Base-by-base conservation (phyloP, 2,113 vertebrate species). In the Pseudorasbora parva region DNA sequence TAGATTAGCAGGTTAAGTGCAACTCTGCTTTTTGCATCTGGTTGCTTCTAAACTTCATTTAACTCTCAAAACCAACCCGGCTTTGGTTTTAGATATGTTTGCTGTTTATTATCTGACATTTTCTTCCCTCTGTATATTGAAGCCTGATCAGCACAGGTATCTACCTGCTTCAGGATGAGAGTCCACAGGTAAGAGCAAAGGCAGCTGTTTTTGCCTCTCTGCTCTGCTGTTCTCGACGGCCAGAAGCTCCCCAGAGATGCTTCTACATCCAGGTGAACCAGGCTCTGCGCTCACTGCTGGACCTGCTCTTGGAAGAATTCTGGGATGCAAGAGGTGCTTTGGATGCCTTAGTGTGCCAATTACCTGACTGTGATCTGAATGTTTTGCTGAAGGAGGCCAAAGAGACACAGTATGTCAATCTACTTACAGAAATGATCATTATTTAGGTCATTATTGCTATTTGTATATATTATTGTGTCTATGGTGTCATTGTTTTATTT, bases 141-240 rank as follows among this genome's bases (percentile, higher is more conserved):
- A 97, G 95, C 89, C 83, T 96, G 89, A 94, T 96, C 85, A 92
- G 87, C 43, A 62, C 88, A 1, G 94, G 92, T 79, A 88, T 97
- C 72, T 86, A 90, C 87, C 90, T 98, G 81, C 94, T 98, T 72
- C 96, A 97, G 91, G 97, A 98, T 4, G 95, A 96, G 89, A 94
- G 92, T 79, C 93, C 90, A 21, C 89, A 92, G 72, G 95, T 97
- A 73, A 93, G 96, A 82, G 87, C 88, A 0, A 92, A 93, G 88
- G 93, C 92, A 0, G 92, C 95, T 0, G 59, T 85, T 73, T 98
- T 97, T 0, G 88, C 93, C 84, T 95, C 95, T 62, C 47, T 83
- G 54, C 71, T 95, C 73, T 86, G 73, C 21, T 71, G 68, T 37
- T 81, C 76, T 49, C 79, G 88, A 82, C n/a, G 49, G 43, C 4